These are phyloP conservation scores for Macaria notata DNA, from an alignment of 2,888 invertebrate species.

Conservation along the genomic window DNA sequence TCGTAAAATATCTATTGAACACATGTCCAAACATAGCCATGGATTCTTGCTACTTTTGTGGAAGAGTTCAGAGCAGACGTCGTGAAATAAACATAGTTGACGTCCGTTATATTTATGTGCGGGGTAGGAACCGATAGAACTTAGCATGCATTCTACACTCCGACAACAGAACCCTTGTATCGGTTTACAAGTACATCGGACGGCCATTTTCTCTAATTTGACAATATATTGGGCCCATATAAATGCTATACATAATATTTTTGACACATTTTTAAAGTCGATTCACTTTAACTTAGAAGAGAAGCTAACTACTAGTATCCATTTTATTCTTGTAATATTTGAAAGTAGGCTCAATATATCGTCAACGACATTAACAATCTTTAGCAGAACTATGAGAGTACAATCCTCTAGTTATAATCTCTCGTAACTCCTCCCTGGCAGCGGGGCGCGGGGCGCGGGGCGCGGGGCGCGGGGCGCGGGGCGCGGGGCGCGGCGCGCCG, in stretches of 20 bases:
- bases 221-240: constrained; percentile 31
- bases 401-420: constrained; percentile 49
- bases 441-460: no score
- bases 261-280: constrained; percentile 17
- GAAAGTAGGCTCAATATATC: constrained; percentile 35
- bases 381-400: constrained; percentile 57
- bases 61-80: constrained; percentile 33
- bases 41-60: not conserved
- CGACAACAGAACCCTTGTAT: constrained; percentile 23
- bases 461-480: no score
- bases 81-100: constrained; percentile 29
- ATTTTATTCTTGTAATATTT: constrained; percentile 5
- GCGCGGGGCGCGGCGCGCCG: no score
- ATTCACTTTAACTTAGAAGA: constrained; percentile 8
- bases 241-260: constrained; percentile 12
- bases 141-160: constrained; percentile 29
- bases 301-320: constrained; percentile 5
- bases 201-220: constrained; percentile 34
- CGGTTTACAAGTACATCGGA: constrained; percentile 39
- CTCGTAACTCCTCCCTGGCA: constrained; percentile 44
- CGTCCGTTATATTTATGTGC: constrained; percentile 31
- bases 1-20: no score
- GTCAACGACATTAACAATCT: constrained; percentile 45
- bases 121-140: constrained; percentile 31
- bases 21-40: no score